Evolutionary conservation across 2,888 invertebrate genomes (phyloP).

Genomic region (Xanthia togata): DNA sequence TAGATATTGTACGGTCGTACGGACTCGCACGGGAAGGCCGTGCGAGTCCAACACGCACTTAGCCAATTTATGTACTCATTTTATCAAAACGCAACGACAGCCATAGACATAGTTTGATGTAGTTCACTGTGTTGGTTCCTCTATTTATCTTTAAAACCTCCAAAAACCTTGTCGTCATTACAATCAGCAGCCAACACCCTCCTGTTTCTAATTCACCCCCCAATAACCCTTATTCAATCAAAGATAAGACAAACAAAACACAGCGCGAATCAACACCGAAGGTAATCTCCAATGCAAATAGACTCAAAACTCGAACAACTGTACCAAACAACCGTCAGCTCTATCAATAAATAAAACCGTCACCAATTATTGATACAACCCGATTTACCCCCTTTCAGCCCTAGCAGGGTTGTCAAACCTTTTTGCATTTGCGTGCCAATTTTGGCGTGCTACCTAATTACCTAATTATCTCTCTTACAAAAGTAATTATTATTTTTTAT

Average conservation of each 20-base stretch:
- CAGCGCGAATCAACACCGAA: slow-evolving; percentile 44
- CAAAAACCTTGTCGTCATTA: background rate
- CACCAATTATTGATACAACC: slow-evolving; percentile 59
- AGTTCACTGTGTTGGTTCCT: background rate
- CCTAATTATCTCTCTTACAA: background rate
- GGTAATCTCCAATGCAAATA: slow-evolving; percentile 54
- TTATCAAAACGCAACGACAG: background rate
- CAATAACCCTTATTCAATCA: slow-evolving; percentile 46
- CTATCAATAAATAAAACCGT: slow-evolving; percentile 54
- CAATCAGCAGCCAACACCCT: slow-evolving; percentile 16
- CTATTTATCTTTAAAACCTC: background rate
- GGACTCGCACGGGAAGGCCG: too few relatives aligned
- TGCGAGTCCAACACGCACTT: too few relatives aligned
- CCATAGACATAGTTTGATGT: background rate
- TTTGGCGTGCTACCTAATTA: background rate
- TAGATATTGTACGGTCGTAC: too few relatives aligned
- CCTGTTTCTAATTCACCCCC: slow-evolving; percentile 23
- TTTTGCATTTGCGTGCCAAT: background rate
- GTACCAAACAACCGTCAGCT: slow-evolving; percentile 41
- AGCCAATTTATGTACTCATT: background rate
- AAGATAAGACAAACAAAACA: slow-evolving; percentile 50
- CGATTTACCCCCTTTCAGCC: slow-evolving; percentile 24
- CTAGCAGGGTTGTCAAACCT: slow-evolving; percentile 9
- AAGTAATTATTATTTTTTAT: background rate
- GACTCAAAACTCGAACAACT: slow-evolving; percentile 52